A percentile compares a stretch with the other conserved stretches of the same genome.
These are phyloP conservation scores for Umimayanthus kanabou DNA, from an alignment of 92 coral and sea anemone species.

Conservation along the genomic window DNA sequence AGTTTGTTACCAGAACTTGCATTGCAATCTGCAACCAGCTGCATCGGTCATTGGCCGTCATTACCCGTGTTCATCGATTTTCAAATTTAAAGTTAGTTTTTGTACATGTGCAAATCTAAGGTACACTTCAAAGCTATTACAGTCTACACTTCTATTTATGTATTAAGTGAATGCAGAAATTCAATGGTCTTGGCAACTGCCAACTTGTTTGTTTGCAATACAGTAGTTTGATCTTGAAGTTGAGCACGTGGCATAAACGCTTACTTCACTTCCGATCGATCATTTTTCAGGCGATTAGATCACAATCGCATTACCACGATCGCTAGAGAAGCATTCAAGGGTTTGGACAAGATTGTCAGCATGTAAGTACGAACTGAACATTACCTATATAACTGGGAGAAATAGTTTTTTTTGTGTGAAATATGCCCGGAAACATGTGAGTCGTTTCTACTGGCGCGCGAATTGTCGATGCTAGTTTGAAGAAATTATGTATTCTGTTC, in stretches of 20 bases:
- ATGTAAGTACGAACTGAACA: slow-evolving; percentile 58
- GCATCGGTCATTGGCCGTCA: no score
- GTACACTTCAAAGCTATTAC: neutral
- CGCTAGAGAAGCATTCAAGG: slow-evolving; percentile 67
- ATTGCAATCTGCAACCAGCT: no score
- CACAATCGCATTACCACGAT: slow-evolving; percentile 78
- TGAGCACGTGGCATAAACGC: neutral
- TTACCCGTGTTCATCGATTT: no score
- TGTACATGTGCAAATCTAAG: neutral
- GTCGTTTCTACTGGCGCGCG: neutral
- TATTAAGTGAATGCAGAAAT: no score
- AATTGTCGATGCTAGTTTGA: neutral
- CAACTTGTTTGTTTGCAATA: neutral
- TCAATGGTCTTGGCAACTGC: no score
- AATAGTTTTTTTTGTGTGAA: no score
- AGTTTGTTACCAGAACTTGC: no score
- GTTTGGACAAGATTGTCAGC: slow-evolving; percentile 49
- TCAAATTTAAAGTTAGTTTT: neutral
- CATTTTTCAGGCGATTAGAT: slow-evolving; percentile 72
- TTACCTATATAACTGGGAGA: neutral
- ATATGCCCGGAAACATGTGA: no score
- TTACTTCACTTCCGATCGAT: neutral
- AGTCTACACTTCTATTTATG: no score
- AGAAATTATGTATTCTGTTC: neutral
- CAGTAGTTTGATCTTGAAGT: neutral